Evolutionary conservation across 2,888 invertebrate genomes (phyloP).

Genomic region (Tipula lateralis): DNA sequence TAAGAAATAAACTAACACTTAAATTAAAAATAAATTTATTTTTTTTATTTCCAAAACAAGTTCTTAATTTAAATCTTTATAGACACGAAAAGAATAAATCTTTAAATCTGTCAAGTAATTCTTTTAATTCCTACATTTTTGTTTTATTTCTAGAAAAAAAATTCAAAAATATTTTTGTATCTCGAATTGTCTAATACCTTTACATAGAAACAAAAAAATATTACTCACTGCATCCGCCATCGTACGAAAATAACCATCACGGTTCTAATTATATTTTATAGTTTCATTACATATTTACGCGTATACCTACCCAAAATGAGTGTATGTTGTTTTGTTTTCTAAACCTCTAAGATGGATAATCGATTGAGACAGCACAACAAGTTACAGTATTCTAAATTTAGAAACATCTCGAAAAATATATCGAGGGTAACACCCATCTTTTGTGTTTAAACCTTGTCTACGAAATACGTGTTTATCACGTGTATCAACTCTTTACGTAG

Average conservation of each 20-base stretch:
- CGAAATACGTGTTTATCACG: not conserved
- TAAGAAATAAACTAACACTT: not conserved
- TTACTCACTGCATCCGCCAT: not conserved
- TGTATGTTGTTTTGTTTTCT: not conserved
- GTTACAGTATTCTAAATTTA: not conserved
- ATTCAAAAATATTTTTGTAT: not conserved
- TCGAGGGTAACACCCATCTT: not conserved
- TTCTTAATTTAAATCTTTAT: conserved; percentile 24
- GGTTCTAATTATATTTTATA: not conserved
- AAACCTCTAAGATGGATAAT: not conserved
- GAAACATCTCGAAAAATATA: not conserved
- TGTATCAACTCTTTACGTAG: not conserved
- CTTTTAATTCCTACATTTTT: not conserved
- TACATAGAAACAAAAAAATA: not conserved
- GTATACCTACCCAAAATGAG: not conserved
- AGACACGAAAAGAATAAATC: not conserved
- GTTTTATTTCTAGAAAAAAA: not conserved
- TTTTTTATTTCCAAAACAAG: not conserved
- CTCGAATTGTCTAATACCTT: not conserved
- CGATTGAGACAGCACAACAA: not conserved
- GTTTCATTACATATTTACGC: not conserved
- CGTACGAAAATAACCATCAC: not conserved
- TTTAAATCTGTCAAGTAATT: not conserved
- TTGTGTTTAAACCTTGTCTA: not conserved
- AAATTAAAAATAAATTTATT: not conserved